Evolutionary conservation across 2,888 invertebrate species (phyloP).

Genomic region (Peribatodes rhomboidaria): DNA sequence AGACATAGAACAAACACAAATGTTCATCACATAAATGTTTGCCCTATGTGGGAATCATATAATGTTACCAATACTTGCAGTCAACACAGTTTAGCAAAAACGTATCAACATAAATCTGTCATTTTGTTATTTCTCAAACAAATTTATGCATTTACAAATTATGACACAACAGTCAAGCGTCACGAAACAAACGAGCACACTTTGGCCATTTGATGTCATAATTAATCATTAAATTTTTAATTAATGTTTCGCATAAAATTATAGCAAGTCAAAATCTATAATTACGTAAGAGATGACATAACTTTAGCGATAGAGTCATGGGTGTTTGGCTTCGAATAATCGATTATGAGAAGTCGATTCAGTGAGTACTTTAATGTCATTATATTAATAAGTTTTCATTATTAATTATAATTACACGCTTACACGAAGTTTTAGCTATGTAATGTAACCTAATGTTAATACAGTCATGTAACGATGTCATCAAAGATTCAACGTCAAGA

Average conservation of each 20-base stretch:
- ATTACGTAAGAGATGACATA: conserved; percentile 47
- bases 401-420: conserved; percentile 23
- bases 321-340: conserved; percentile 18
- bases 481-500: conserved; percentile 1
- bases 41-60: too few species aligned
- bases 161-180: conserved; percentile 26
- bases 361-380: conserved; percentile 19
- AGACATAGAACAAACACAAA: too few species aligned
- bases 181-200: conserved; percentile 29
- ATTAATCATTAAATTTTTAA: conserved; percentile 44
- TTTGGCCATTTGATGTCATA: conserved; percentile 43
- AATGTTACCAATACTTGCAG: too few species aligned
- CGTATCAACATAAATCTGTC: conserved; percentile 2
- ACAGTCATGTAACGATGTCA: conserved; percentile 2
- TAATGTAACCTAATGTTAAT: not conserved
- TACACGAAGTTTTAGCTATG: not conserved
- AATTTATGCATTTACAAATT: conserved; percentile 21
- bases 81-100: not conserved
- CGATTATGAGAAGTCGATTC: conserved; percentile 24
- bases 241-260: conserved; percentile 44
- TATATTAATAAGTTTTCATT: too few species aligned
- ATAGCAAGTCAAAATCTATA: conserved; percentile 31
- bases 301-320: conserved; percentile 24
- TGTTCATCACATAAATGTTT: too few species aligned
- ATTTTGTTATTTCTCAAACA: conserved; percentile 15